Conservation (phyloP, 2,113 vertebrate genomes). For the Rallus limicola region DNA sequence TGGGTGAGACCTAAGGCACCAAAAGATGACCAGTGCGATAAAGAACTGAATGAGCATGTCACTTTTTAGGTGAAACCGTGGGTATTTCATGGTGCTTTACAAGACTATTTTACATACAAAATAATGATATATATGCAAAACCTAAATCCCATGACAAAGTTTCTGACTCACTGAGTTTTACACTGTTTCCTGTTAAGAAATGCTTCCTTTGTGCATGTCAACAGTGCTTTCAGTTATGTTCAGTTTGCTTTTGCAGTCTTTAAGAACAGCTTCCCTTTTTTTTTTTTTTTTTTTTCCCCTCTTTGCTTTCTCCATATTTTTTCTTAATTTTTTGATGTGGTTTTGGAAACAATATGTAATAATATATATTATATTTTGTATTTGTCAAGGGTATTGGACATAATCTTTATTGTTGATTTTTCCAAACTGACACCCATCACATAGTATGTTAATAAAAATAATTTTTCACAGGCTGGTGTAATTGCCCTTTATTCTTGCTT, state of each 20-base stretch:
- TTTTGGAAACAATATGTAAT: neutral
- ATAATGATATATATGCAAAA: conserved; percentile 65
- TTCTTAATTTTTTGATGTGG: neutral
- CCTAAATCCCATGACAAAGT: conserved; percentile 37
- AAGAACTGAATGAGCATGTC: conserved; percentile 17
- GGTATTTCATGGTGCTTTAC: conserved; percentile 17
- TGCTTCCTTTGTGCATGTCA: conserved; percentile 17
- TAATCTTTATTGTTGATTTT: neutral
- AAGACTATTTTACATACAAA: conserved; percentile 53
- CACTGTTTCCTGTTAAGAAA: conserved; percentile 37
- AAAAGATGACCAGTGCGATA: conserved; percentile 29
- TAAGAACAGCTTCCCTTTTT: neutral
- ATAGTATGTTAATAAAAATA: neutral
- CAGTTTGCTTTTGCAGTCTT: neutral
- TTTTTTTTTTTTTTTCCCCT: neutral
- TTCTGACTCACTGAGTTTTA: conserved; percentile 59
- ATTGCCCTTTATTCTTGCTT: neutral
- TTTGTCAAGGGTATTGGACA: neutral
- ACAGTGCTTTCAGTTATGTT: neutral
- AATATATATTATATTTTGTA: neutral
- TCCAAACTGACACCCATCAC: neutral
- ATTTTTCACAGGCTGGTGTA: neutral
- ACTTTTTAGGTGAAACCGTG: conserved; percentile 19
- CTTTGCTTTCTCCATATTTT: neutral
- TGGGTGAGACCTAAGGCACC: conserved; percentile 16